Base-by-base conservation (phyloP, 2,113 vertebrate genomes). In the Pteropus alecto region DNA sequence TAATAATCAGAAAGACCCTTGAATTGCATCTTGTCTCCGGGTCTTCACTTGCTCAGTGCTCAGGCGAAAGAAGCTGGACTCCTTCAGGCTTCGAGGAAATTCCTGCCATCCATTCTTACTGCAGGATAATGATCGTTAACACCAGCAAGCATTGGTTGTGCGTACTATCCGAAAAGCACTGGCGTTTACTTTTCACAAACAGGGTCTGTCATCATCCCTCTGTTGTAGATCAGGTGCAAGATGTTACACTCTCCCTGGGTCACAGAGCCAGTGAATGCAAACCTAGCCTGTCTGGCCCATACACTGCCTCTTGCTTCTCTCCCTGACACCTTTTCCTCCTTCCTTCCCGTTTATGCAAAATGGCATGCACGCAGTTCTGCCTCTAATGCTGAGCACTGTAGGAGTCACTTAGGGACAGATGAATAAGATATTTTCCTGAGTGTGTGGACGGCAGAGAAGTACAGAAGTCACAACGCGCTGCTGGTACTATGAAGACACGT, bases 41-140 rank as follows among this genome's bases (percentile, higher is more conserved):
- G 33, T 13, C 5, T 19, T 83, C 35, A 2, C 28, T 51, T 58
- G 8, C 33, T 88, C 10, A 7, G 0, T 73, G 46, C 74, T 10
- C 10, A 5, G 85, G 70, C 28, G 70, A 54, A n/a, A 2, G 26
- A 5, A 5, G 6, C 22, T 8, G 3, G n/a, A 58, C 51, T 30
- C 51, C 30, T 74, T 35, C 24, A 7, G 16, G 35, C 60, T 61
- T 35, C 2, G 19, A 58, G 58, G 28, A 46, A 0, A 0, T 18
- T 43, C 33, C 48, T 30, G 41, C 3, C 22, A 3, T 33, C 46
- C 4, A 0, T 41, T 33, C 19, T 85, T 24, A 30, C 15, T 3
- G 0, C 0, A 1, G n/a, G 41, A 33, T 7, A 2, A 18, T 3
- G n/a, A 0, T 7, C 24, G 12, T 51, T 67, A 16, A 15, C 46